These are phyloP conservation scores for Sturmia bella DNA, from an alignment of 2,888 invertebrate species.

Conservation along the genomic window DNA sequence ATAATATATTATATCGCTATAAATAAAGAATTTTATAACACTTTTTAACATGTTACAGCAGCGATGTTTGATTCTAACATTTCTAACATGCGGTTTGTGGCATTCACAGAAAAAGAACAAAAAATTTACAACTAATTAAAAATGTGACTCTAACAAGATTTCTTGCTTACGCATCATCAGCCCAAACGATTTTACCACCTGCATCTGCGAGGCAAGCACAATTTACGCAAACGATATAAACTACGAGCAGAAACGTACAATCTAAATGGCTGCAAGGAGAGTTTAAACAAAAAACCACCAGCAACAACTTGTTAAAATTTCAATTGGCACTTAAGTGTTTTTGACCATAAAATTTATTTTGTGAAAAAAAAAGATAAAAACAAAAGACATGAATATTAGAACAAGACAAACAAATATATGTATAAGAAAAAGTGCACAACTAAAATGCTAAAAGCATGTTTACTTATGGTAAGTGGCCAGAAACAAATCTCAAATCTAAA, in stretches of 20 bases:
- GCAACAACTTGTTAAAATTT: slow-evolving; percentile 71
- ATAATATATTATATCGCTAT: slow-evolving; percentile 31
- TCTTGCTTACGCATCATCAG: slow-evolving; percentile 44
- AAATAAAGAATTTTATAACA: slow-evolving; percentile 57
- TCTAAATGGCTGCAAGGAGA: slow-evolving; percentile 25
- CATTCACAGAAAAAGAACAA: not conserved
- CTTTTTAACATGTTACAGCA: slow-evolving; percentile 26
- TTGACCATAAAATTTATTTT: slow-evolving; percentile 73
- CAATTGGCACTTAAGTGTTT: slow-evolving; percentile 78
- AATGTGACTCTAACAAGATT: slow-evolving; percentile 55
- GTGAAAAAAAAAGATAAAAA: slow-evolving; percentile 24
- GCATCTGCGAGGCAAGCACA: slow-evolving; percentile 3
- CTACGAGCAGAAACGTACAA: not conserved
- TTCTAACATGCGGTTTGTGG: slow-evolving; percentile 21
- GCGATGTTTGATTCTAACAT: slow-evolving; percentile 27
- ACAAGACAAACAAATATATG: not conserved
- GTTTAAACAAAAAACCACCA: slow-evolving; percentile 18
- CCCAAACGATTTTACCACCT: slow-evolving; percentile 24
- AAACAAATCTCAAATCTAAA: slow-evolving; percentile 34
- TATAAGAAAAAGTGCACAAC: slow-evolving; percentile 10
- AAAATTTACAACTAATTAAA: slow-evolving; percentile 61
- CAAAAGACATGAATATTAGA: slow-evolving; percentile 6
- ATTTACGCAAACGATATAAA: slow-evolving; percentile 28
- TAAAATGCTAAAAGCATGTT: slow-evolving; percentile 49
- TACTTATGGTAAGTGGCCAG: slow-evolving; percentile 30